phyloP scores from a whole-genome alignment of 2,797 vertebrate genomes.

The Macropodus opercularis region DNA sequence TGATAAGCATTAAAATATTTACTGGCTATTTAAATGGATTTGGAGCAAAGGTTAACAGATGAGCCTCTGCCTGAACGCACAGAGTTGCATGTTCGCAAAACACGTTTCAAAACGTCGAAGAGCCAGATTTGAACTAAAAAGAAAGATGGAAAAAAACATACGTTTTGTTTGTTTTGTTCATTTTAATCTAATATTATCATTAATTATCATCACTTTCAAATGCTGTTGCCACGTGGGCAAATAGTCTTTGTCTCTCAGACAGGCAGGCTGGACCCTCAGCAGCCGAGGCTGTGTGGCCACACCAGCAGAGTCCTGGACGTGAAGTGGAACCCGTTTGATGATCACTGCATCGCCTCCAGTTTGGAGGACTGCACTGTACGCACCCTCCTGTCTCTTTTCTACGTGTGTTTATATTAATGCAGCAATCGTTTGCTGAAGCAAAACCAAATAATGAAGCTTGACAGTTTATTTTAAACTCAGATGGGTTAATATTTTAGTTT shows the following conservation, averaged over 20 bases:
- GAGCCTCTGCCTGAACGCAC: no score
- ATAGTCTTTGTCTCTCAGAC: slow-evolving; percentile 73
- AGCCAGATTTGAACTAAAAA: no score
- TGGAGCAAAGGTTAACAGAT: no score
- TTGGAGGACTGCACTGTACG: slow-evolving; percentile 89
- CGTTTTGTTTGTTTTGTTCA: no score
- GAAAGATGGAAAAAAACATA: no score
- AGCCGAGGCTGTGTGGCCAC: slow-evolving; percentile 91
- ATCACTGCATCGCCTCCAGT: slow-evolving; percentile 92
- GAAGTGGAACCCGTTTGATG: slow-evolving; percentile 95
- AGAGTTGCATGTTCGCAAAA: no score
- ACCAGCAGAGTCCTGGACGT: slow-evolving; percentile 88
- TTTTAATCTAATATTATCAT: neutral
- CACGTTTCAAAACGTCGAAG: no score
- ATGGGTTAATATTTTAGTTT: neutral
- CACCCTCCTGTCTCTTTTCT: neutral
- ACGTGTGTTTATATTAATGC: neutral
- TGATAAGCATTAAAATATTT: no score
- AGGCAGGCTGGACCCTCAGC: slow-evolving; percentile 90
- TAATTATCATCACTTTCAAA: neutral
- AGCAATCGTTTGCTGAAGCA: no score
- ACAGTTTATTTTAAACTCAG: no score
- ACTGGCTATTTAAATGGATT: no score
- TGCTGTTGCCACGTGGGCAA: neutral
- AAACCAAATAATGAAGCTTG: no score